A percentile compares a stretch with the other conserved stretches of the same genome.
phyloP scores from a whole-genome alignment of 2,888 invertebrate species.

The Anoplius nigerrimus region DNA sequence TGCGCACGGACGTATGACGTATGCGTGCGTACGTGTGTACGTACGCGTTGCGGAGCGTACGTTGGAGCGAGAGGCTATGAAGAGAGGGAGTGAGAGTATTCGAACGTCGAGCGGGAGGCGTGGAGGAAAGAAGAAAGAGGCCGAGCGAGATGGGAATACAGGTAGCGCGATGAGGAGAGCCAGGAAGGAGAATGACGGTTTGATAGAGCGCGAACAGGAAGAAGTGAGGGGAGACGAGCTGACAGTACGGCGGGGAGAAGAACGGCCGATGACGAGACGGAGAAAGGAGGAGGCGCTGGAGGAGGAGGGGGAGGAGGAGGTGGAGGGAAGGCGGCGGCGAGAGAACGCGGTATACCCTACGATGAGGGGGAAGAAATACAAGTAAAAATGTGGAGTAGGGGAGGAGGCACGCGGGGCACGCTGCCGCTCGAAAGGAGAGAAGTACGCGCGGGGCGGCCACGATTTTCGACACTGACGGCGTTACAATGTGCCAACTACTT shows the following conservation, averaged over 20 bases:
- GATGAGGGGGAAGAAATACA: constrained; percentile 9
- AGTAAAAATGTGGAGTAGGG: constrained; percentile 17
- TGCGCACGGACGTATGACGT: no score
- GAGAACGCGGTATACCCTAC: constrained; percentile 19
- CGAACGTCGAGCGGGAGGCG: neutral
- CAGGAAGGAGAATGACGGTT: constrained; percentile 11
- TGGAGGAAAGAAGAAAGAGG: constrained; percentile 18
- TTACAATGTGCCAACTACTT: no score
- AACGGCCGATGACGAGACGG: neutral
- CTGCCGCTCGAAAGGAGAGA: no score
- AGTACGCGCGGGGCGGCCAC: no score
- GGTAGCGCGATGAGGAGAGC: neutral
- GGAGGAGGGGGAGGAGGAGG: constrained; percentile 11
- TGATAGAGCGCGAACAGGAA: neutral
- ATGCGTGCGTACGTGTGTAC: no score
- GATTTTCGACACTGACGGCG: no score
- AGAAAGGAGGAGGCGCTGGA: constrained; percentile 17
- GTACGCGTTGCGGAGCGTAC: neutral
- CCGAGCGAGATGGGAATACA: neutral
- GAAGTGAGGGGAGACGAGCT: neutral
- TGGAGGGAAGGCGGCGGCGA: constrained; percentile 7
- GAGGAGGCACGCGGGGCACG: neutral
- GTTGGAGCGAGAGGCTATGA: neutral
- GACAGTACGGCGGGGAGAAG: constrained; percentile 32
- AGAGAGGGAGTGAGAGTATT: neutral